phyloP scores from a whole-genome alignment of 2,113 vertebrate species.

The Condylura cristata region DNA sequence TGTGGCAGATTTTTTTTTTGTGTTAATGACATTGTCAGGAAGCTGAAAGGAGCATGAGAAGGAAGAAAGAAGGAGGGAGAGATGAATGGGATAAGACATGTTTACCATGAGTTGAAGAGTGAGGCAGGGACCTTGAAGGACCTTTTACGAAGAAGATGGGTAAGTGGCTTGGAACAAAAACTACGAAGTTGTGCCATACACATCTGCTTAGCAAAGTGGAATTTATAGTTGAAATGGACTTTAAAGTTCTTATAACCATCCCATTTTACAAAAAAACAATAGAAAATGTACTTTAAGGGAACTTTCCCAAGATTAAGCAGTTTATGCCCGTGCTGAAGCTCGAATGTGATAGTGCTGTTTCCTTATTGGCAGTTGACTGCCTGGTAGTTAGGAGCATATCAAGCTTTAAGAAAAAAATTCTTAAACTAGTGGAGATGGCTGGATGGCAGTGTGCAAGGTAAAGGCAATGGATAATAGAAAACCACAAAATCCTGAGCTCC shows the following conservation, averaged over 20 bases:
- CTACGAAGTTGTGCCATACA: background rate
- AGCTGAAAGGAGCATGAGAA: background rate
- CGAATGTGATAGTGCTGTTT: background rate
- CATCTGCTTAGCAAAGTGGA: background rate
- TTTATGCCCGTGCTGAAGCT: background rate
- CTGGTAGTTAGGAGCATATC: background rate
- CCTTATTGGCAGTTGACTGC: background rate
- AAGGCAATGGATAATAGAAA: background rate
- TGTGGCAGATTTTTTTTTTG: too few relatives aligned
- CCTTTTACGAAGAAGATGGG: background rate
- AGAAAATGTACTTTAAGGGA: background rate
- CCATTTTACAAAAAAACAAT: background rate
- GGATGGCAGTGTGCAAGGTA: background rate
- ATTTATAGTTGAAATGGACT: slow-evolving; percentile 7
- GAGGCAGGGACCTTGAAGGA: background rate
- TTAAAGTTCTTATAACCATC: background rate
- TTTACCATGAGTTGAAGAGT: background rate
- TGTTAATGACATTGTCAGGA: background rate
- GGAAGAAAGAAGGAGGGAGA: background rate
- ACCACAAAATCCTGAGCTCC: background rate
- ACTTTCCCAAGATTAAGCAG: background rate
- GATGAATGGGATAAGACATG: background rate
- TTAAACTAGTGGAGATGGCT: background rate
- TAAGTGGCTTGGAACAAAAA: background rate
- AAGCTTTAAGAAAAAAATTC: background rate